Conservation (phyloP, 1,140 invertebrate species). For the Macrostomum lignano region DNA sequence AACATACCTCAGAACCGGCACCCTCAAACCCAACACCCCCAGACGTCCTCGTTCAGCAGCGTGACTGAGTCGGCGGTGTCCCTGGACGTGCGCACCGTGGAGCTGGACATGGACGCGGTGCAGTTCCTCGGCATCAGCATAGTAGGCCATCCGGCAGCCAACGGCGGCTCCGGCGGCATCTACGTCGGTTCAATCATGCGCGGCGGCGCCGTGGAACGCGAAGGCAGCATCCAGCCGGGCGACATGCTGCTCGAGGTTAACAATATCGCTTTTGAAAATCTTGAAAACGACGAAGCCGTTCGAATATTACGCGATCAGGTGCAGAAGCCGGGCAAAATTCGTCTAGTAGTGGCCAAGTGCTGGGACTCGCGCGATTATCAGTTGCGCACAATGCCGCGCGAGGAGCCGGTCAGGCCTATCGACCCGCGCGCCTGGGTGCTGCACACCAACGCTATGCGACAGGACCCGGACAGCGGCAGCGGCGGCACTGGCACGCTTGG, state of each 20-base stretch:
- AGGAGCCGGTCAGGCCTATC: conserved; percentile 16
- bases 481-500: no score
- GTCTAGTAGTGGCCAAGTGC: conserved; percentile 16
- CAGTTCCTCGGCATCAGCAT: conserved; percentile 58
- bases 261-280: conserved; percentile 46
- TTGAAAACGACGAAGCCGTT: conserved; percentile 20
- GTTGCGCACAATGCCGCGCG: conserved; percentile 32
- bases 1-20: no score
- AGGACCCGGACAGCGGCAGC: no score
- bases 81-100: conserved; percentile 78
- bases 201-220: conserved; percentile 48
- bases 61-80: conserved; percentile 68
- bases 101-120: conserved; percentile 48
- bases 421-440: conserved; percentile 20
- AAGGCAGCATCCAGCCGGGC: conserved; percentile 62
- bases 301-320: conserved; percentile 6
- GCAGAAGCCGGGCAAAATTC: conserved; percentile 34
- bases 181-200: conserved; percentile 98
- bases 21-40: no score
- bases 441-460: conserved; percentile 20
- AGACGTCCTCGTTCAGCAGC: conserved; percentile 7
- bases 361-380: conserved; percentile 35
- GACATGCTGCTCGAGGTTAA: conserved; percentile 95
- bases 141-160: conserved; percentile 45
- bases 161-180: conserved; percentile 54